These are phyloP conservation scores for Neodiprion virginianus DNA, from an alignment of 1,140 invertebrate genomes.

Conservation along the genomic window DNA sequence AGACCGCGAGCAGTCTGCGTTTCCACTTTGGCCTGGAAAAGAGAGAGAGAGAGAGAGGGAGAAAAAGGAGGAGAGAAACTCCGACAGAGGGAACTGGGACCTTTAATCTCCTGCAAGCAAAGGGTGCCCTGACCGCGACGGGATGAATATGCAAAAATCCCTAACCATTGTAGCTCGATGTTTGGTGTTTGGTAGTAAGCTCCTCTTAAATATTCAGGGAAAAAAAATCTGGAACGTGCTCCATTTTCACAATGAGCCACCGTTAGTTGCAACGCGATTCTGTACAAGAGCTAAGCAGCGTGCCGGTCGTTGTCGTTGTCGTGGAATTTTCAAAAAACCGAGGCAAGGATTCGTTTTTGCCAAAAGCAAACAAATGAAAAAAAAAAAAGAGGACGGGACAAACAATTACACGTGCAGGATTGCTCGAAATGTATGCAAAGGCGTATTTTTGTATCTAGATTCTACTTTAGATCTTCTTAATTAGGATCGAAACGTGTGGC, in stretches of 20 bases:
- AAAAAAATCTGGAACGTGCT: not conserved
- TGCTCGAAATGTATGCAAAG: too few species aligned
- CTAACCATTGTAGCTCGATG: not conserved
- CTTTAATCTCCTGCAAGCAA: conserved; percentile 5
- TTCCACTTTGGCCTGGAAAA: not conserved
- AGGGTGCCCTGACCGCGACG: not conserved
- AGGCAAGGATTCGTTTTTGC: too few species aligned
- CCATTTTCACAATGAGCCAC: conserved; percentile 1
- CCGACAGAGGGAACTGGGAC: not conserved
- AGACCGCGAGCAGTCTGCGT: not conserved
- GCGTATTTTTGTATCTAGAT: too few species aligned
- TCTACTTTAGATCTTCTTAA: too few species aligned
- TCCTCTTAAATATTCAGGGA: not conserved
- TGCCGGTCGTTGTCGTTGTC: not conserved
- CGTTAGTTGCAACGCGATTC: not conserved
- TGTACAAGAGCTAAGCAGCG: not conserved
- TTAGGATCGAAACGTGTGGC: too few species aligned
- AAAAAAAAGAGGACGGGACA: too few species aligned
- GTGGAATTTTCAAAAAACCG: not conserved
- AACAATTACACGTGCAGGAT: too few species aligned
- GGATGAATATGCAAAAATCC: conserved; percentile 4
- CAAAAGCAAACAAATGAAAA: too few species aligned
- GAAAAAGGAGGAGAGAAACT: not conserved
- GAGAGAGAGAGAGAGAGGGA: not conserved
- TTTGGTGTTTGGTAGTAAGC: not conserved